These are phyloP conservation scores for Oostethus manadensis DNA, from an alignment of 2,113 vertebrate species.

Conservation along the genomic window DNA sequence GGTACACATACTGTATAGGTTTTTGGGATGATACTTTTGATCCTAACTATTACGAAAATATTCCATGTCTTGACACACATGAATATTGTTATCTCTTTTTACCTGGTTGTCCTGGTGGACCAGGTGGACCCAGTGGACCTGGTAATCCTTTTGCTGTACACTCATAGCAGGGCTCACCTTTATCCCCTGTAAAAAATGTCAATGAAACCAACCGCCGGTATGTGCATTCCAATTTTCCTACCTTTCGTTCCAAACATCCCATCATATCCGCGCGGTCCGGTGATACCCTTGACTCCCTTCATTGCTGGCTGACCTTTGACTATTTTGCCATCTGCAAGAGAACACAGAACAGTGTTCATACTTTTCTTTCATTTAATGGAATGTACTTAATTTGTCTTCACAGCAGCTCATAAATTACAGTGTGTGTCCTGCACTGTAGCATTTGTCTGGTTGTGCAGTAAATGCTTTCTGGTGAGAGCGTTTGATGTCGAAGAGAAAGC, in stretches of 20 bases:
- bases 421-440: background rate
- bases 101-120: conserved; percentile 54
- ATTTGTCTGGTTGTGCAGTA: background rate
- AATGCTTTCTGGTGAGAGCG: background rate
- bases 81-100: background rate
- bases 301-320: conserved; percentile 44
- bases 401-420: background rate
- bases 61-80: background rate
- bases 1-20: background rate
- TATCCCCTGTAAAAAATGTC: conserved; percentile 39
- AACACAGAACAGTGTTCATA: too few relatives aligned
- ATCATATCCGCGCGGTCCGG: conserved; percentile 38
- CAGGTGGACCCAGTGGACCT: conserved; percentile 49
- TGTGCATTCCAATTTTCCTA: conserved; percentile 5
- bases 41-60: background rate
- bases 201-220: background rate
- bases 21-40: background rate
- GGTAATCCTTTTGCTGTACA: conserved; percentile 21
- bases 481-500: background rate
- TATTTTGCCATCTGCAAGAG: conserved; percentile 27
- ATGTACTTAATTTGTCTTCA: background rate
- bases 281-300: conserved; percentile 45
- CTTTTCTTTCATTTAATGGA: too few relatives aligned
- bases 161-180: conserved; percentile 44
- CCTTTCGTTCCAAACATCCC: conserved; percentile 56